Percentiles rank a stretch among this genome's conserved stretches.
Conservation (phyloP, 2,113 vertebrate genomes). For the Bufo gargarizans region DNA sequence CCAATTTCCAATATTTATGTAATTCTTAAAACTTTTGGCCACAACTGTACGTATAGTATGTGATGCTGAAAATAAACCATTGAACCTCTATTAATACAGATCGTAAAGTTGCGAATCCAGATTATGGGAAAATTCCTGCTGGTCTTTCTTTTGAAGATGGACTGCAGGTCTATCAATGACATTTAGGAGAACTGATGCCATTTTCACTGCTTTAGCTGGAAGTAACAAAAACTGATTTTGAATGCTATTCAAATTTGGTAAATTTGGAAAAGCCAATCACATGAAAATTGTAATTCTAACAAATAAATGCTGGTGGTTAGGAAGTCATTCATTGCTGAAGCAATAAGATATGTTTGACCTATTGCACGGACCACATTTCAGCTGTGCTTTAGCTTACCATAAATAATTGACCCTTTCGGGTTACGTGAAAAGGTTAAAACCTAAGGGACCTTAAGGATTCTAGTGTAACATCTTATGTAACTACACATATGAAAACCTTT, state of each 20-base stretch:
- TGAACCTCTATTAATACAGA: not conserved
- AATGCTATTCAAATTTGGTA: not conserved
- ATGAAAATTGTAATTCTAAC: not conserved
- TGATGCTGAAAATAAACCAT: constrained; percentile 6
- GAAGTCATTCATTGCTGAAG: constrained; percentile 17
- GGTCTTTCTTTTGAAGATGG: not conserved
- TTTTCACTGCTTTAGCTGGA: not conserved
- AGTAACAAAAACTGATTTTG: not conserved
- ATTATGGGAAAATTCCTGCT: not conserved
- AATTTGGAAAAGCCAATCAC: not conserved
- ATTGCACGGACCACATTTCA: not conserved
- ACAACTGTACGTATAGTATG: too few relatives aligned
- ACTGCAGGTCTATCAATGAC: not conserved
- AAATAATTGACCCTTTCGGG: constrained; percentile 29
- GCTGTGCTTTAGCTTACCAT: not conserved
- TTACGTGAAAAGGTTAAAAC: constrained; percentile 16
- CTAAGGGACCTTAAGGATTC: not conserved
- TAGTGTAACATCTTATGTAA: not conserved
- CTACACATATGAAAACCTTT: not conserved
- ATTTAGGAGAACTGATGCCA: not conserved
- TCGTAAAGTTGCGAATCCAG: not conserved
- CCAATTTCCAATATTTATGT: too few relatives aligned
- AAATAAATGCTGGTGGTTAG: constrained; percentile 1
- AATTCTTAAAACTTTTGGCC: too few relatives aligned
- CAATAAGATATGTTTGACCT: constrained; percentile 3